These are phyloP conservation scores for Athrips mouffetella DNA, from an alignment of 2,888 invertebrate genomes.

Conservation along the genomic window DNA sequence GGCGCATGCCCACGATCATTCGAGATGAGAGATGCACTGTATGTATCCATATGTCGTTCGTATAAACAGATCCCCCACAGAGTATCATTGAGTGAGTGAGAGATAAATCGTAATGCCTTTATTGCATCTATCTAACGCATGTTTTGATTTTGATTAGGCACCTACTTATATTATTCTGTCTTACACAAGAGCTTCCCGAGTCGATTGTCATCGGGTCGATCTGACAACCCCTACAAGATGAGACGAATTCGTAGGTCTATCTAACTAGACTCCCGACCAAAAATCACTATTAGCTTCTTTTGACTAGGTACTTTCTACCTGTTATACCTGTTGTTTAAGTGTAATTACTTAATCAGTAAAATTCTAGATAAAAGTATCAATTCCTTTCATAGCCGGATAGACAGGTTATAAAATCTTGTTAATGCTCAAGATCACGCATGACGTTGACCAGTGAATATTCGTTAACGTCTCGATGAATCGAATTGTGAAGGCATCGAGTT, in stretches of 20 bases:
- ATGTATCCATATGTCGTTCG: background rate
- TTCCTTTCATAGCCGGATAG: background rate
- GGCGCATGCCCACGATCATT: constrained; percentile 28
- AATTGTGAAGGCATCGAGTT: constrained; percentile 44
- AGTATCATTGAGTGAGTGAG: background rate
- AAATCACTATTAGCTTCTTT: no score
- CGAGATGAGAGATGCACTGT: constrained; percentile 18
- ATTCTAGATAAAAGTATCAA: no score
- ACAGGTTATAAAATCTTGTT: background rate
- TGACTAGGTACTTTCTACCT: no score
- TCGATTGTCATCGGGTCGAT: no score
- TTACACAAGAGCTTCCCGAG: no score
- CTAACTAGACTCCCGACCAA: no score
- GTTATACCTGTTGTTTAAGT: no score
- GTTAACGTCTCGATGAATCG: constrained; percentile 27
- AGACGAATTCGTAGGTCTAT: no score
- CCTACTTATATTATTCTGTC: no score
- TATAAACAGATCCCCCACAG: background rate
- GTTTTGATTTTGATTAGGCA: no score
- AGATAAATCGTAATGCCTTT: constrained; percentile 1
- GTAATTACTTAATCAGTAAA: no score
- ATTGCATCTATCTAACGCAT: background rate
- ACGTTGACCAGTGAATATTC: constrained; percentile 12
- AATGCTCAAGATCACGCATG: background rate
- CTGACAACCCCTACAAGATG: no score